A percentile compares a stretch with the other conserved stretches of the same genome.
Evolutionary conservation across 1,140 invertebrate species (phyloP).

Genomic region (Aphaenogaster floridana): DNA sequence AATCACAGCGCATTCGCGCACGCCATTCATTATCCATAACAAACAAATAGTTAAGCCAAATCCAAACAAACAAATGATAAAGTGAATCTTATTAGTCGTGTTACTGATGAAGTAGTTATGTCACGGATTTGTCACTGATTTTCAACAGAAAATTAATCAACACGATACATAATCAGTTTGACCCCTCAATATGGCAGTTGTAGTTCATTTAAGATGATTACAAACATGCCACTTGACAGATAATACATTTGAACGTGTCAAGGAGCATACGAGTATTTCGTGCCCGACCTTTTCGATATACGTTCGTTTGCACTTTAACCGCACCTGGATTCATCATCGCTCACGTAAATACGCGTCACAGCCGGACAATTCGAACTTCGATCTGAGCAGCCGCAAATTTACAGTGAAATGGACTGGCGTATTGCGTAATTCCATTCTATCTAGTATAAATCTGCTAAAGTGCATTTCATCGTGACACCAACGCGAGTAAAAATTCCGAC

Average conservation of each 20-base stretch:
- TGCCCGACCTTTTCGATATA: conserved; percentile 6
- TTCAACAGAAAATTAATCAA: background rate
- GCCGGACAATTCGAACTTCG: conserved; percentile 37
- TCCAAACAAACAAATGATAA: background rate
- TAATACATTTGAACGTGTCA: background rate
- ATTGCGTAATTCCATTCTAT: conserved; percentile 50
- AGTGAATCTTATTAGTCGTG: background rate
- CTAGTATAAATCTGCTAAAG: conserved; percentile 16
- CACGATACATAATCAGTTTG: background rate
- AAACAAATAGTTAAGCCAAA: background rate
- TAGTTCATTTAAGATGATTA: background rate
- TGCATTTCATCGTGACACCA: conserved; percentile 32
- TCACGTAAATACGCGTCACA: conserved; percentile 33
- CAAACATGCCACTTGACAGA: background rate
- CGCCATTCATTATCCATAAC: background rate
- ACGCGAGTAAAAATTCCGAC: background rate
- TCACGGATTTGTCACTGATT: background rate
- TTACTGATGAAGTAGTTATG: background rate
- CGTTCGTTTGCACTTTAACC: conserved; percentile 19
- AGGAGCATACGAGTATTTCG: background rate
- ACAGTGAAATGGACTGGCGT: conserved; percentile 49
- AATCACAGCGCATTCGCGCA: background rate
- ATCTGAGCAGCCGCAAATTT: conserved; percentile 30
- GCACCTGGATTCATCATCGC: background rate
- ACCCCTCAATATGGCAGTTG: background rate